Evolutionary conservation across 2,113 vertebrate species (phyloP).

Genomic region (Dermatemys mawii): DNA sequence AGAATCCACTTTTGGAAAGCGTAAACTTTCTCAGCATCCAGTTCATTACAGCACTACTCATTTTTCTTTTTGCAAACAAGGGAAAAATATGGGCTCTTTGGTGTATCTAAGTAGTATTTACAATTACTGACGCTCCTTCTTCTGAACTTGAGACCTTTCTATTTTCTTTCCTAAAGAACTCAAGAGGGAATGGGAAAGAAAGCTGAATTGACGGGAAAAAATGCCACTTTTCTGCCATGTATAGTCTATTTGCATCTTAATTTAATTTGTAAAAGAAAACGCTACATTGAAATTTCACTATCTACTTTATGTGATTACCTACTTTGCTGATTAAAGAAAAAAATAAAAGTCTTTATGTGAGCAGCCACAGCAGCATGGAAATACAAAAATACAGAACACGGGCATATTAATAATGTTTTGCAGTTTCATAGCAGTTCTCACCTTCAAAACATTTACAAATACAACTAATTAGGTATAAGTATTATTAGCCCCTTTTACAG

Average conservation of each 20-base stretch:
- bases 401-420: background rate
- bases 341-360: background rate
- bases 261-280: background rate
- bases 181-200: background rate
- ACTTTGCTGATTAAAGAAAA: conserved; percentile 24
- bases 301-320: background rate
- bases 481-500: background rate
- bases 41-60: conserved; percentile 15
- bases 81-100: background rate
- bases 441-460: background rate
- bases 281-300: background rate
- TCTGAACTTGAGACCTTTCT: conserved; percentile 16
- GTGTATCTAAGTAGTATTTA: background rate
- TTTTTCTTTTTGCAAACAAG: background rate
- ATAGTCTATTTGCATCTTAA: background rate
- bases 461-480: background rate
- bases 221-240: background rate
- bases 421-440: background rate
- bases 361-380: background rate
- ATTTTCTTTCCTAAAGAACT: conserved; percentile 35
- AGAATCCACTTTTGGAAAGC: background rate
- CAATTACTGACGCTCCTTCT: conserved; percentile 21
- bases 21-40: background rate
- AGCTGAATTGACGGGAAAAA: background rate
- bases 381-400: background rate